A percentile compares a stretch with the other conserved stretches of the same genome.
These are phyloP conservation scores for Malurus splendens DNA, from an alignment of 2,797 vertebrate species.

Conservation along the genomic window DNA sequence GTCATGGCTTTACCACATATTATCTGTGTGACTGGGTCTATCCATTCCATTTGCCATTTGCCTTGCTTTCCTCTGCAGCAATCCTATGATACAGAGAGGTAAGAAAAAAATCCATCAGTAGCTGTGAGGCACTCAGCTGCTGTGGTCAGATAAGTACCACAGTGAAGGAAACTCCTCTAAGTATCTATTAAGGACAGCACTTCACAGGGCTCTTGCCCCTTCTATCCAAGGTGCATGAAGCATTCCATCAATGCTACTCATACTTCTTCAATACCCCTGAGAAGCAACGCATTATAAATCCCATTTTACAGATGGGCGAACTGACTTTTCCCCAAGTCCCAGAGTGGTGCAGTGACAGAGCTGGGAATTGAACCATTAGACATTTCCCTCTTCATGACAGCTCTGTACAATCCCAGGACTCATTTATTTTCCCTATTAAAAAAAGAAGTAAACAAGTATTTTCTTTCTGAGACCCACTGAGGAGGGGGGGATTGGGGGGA, in stretches of 20 bases:
- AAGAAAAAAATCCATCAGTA: not conserved
- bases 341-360: conserved; percentile 60
- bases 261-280: conserved; percentile 39
- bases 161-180: conserved; percentile 49
- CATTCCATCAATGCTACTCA: conserved; percentile 43
- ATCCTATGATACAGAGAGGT: not conserved
- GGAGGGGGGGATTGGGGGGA: conserved; percentile 34
- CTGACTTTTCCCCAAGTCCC: conserved; percentile 57
- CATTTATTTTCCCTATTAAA: conserved; percentile 66
- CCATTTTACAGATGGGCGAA: conserved; percentile 63
- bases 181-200: conserved; percentile 57
- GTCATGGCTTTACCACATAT: not conserved
- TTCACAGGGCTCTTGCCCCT: conserved; percentile 51
- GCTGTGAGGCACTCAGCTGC: conserved; percentile 37
- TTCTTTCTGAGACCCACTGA: conserved; percentile 33
- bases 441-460: conserved; percentile 62
- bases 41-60: not conserved
- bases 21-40: not conserved
- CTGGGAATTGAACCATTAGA: conserved; percentile 61
- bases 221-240: conserved; percentile 49
- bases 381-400: conserved; percentile 44
- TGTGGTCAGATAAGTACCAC: conserved; percentile 59
- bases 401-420: conserved; percentile 59
- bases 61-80: not conserved
- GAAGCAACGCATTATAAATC: conserved; percentile 57